Base-by-base conservation (phyloP, 2,113 vertebrate genomes). In the Cinclus cinclus region DNA sequence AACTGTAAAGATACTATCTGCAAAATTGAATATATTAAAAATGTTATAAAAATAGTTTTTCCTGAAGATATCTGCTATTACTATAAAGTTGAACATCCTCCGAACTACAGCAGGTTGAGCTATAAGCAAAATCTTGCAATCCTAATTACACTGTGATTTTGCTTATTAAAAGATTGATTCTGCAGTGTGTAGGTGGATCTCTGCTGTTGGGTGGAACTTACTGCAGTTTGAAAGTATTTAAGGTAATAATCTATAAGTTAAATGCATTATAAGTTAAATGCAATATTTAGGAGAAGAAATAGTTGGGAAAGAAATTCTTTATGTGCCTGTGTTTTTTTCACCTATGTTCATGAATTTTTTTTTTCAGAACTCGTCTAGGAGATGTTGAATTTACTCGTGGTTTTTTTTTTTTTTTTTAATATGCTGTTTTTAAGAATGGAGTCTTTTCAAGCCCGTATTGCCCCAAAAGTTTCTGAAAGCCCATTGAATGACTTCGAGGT, bases 131-230 rank as follows among this genome's bases (percentile, higher is more conserved):
- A 76, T 71, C 37, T 79, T 85, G 42, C 21, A 28, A 53, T 67
- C 13, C 41, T 79, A 87, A 76, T 90, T 87, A 44, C 11, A 37
- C 35, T 19, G 27, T 89, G 83, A 55, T 92, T 96, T 81, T 90
- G 53, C 62, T 93, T 90, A 89, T 71, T 87, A 74, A 74, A 91
- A 86, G 63, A 39, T 69, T 71, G 81, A 81, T 94, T 83, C 80
- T 95, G 71, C 60, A 79, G 71, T 80, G 71, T 74, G 85, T 73
- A 63, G 79, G 55, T 19, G 71, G 64, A 35, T 83, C n/a, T 85
- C 28, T 92, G 63, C 63, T 93, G 27, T 33, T 90, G 63, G 46
- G 62, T 85, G 37, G 55, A 80, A 80, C 30, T 80, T 81, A 59
- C 12, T 93, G 90, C 59, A 83, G 59, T 74, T 89, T 80, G 47